Percentiles rank a stretch among this genome's conserved stretches.
Evolutionary conservation across 2,113 vertebrate species (phyloP).

Genomic region (Amazona vittata): DNA sequence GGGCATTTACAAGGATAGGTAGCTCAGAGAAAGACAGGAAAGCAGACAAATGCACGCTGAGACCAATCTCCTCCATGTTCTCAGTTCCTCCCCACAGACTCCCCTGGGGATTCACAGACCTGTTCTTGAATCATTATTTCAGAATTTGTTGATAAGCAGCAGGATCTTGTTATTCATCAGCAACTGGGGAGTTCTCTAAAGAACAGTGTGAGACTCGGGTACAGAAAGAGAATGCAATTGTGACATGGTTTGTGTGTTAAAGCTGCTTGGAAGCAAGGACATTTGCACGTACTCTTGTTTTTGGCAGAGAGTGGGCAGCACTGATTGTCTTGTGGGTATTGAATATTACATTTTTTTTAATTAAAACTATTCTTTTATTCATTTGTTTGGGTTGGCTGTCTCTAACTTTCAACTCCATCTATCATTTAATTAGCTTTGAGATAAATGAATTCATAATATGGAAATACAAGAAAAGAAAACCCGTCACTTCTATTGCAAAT

Average conservation of each 20-base stretch:
- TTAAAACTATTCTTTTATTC: background rate
- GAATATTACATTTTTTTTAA: background rate
- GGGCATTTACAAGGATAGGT: background rate
- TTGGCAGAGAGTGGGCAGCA: background rate
- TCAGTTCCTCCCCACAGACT: background rate
- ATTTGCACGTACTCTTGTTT: background rate
- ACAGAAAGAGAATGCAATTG: background rate
- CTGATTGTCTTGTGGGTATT: background rate
- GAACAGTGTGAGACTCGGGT: background rate
- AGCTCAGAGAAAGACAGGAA: background rate
- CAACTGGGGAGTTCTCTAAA: background rate
- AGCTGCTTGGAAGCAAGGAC: background rate
- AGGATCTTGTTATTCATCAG: background rate
- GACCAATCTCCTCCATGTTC: background rate
- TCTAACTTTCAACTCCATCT: background rate
- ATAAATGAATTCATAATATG: background rate
- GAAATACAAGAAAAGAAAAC: background rate
- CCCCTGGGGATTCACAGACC: background rate
- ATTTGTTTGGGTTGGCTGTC: background rate
- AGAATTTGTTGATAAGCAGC: background rate
- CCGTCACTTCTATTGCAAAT: background rate
- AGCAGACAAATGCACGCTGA: background rate
- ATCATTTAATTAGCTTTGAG: background rate
- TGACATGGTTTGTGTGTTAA: background rate
- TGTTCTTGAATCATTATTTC: background rate